Conservation (phyloP, 2,888 invertebrate genomes). For the Eustalomyia histrio region DNA sequence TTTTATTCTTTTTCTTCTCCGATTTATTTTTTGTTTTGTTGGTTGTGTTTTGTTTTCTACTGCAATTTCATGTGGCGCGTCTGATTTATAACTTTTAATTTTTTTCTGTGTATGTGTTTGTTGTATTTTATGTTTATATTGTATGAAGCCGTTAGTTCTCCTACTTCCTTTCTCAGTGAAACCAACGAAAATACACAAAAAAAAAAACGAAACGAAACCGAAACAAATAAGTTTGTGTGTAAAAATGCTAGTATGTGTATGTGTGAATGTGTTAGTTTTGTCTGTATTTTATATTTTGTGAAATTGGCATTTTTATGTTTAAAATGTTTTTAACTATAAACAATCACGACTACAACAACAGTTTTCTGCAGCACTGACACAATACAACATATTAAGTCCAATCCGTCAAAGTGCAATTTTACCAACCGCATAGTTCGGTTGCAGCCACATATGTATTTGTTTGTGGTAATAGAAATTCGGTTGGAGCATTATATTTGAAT, state of each 20-base stretch:
- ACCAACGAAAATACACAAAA: background rate
- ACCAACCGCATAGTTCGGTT: no score
- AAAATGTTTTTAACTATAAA: slow-evolving; percentile 21
- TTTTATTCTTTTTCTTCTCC: slow-evolving; percentile 6
- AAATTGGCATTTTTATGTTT: slow-evolving; percentile 42
- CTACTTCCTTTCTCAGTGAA: background rate
- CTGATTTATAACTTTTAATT: slow-evolving; percentile 61
- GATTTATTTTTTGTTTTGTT: background rate
- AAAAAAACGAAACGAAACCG: background rate
- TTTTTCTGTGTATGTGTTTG: slow-evolving; percentile 15
- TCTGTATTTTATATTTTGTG: slow-evolving; percentile 20
- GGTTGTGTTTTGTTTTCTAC: slow-evolving; percentile 21
- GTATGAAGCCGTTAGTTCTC: background rate
- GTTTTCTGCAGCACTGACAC: background rate
- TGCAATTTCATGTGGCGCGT: slow-evolving; percentile 65
- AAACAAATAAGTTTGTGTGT: background rate
- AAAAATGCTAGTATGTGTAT: background rate
- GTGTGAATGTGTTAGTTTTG: background rate
- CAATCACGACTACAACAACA: background rate
- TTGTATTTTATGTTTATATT: slow-evolving; percentile 4
- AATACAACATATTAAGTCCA: no score
- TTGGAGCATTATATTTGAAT: no score
- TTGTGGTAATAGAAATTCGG: no score
- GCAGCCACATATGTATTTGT: no score
- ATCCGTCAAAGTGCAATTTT: no score